phyloP scores from a whole-genome alignment of 2,888 invertebrate species.

The Lepidochrysops patricia region DNA sequence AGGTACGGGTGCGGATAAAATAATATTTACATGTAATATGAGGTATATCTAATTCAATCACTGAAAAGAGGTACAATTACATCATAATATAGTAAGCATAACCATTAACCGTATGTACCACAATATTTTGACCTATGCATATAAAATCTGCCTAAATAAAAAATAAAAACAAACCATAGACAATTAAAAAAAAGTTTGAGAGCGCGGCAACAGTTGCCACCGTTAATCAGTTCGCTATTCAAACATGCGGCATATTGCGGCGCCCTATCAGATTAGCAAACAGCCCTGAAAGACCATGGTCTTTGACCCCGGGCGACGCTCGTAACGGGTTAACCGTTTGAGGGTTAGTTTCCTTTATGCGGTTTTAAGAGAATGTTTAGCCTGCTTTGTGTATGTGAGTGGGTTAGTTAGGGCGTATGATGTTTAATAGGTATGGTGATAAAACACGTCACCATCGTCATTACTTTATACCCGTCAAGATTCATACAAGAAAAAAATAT shows the following conservation, averaged over 20 bases:
- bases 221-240: conserved; percentile 35
- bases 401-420: background rate
- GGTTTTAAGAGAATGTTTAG: conserved; percentile 15
- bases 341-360: conserved; percentile 35
- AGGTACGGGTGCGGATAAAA: background rate
- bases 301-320: conserved; percentile 27
- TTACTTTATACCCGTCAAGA: background rate
- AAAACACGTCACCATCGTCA: background rate
- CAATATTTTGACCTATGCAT: too few species aligned
- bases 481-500: too few species aligned
- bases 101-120: too few species aligned
- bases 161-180: background rate
- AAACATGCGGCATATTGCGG: conserved; percentile 62
- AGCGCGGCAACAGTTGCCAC: conserved; percentile 35
- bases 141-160: too few species aligned
- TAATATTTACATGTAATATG: too few species aligned
- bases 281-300: conserved; percentile 38
- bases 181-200: background rate
- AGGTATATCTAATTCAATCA: too few species aligned
- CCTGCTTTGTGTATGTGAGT: background rate
- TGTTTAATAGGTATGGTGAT: background rate
- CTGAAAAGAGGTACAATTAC: too few species aligned
- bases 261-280: conserved; percentile 64
- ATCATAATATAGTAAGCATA: too few species aligned
- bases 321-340: conserved; percentile 51